A percentile compares a stretch with the other conserved stretches of the same genome.
Evolutionary conservation across 2,113 vertebrate genomes (phyloP).

Genomic region (Copsychus sechellarum): DNA sequence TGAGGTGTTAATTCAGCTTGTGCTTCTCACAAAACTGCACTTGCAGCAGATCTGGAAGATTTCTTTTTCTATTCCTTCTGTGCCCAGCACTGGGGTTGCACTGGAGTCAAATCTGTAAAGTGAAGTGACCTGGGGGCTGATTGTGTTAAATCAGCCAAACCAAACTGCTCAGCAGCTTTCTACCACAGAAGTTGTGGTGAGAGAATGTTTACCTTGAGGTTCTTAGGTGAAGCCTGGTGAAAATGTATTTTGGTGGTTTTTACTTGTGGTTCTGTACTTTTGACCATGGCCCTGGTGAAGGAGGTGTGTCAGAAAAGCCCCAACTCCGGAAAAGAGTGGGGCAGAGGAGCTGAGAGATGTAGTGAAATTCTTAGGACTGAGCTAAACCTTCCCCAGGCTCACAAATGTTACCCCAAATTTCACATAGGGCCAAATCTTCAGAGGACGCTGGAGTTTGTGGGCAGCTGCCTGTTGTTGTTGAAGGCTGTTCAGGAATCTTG

Average conservation of each 20-base stretch:
- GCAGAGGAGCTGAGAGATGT: not conserved
- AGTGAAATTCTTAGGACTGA: not conserved
- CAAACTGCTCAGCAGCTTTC: not conserved
- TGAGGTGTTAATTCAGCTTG: not conserved
- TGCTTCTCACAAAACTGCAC: not conserved
- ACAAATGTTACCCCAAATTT: not conserved
- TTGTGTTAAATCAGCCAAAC: not conserved
- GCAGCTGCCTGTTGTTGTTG: not conserved
- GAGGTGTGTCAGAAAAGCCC: not conserved
- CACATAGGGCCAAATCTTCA: not conserved
- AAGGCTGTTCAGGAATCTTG: not conserved
- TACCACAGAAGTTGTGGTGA: not conserved
- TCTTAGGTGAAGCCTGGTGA: not conserved
- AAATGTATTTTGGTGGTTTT: not conserved
- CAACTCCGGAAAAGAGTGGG: not conserved
- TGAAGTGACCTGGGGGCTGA: not conserved
- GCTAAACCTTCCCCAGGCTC: not conserved
- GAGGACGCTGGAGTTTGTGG: rapidly evolving
- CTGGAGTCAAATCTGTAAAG: not conserved
- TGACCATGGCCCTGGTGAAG: not conserved
- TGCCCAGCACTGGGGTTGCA: not conserved
- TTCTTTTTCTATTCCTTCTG: not conserved
- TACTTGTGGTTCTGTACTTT: not conserved
- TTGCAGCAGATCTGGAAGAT: not conserved
- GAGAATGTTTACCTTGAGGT: not conserved